phyloP scores from a whole-genome alignment of 2,797 vertebrate genomes.

The Fringilla coelebs region DNA sequence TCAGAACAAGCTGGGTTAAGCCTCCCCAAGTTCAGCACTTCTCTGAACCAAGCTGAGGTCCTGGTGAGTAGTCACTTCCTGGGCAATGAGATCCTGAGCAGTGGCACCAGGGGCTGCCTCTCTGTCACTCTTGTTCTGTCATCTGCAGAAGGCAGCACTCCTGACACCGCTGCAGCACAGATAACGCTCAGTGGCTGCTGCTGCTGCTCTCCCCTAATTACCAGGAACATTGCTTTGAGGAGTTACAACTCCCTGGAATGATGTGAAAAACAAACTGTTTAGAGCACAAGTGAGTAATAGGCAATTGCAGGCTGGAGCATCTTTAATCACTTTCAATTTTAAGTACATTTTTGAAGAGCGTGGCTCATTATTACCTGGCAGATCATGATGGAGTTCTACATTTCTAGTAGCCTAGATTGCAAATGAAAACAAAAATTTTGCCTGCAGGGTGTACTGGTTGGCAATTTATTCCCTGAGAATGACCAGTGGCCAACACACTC shows the following conservation, averaged over 20 bases:
- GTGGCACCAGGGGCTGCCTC: neutral
- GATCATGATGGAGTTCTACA: neutral
- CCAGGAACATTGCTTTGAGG: constrained; percentile 1
- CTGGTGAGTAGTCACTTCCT: neutral
- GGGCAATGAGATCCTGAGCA: neutral
- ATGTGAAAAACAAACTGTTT: constrained; percentile 32
- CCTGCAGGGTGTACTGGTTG: neutral
- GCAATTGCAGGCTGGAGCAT: constrained; percentile 49
- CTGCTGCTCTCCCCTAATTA: neutral
- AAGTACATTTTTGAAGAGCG: constrained; percentile 29
- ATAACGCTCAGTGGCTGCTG: neutral
- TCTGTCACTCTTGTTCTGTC: fast-evolving
- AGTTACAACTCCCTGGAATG: constrained; percentile 19
- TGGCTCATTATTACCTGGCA: constrained; percentile 39
- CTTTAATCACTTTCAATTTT: constrained; percentile 55
- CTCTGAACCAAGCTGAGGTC: neutral
- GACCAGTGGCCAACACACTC: fast-evolving
- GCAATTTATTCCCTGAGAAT: neutral
- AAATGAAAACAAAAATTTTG: neutral
- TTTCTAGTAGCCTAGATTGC: neutral
- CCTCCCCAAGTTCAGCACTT: neutral
- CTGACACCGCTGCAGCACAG: neutral
- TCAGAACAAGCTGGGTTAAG: neutral
- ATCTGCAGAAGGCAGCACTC: neutral
- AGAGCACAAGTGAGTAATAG: constrained; percentile 23